Conservation (phyloP, 2,113 vertebrate genomes). For the Rissa tridactyla region DNA sequence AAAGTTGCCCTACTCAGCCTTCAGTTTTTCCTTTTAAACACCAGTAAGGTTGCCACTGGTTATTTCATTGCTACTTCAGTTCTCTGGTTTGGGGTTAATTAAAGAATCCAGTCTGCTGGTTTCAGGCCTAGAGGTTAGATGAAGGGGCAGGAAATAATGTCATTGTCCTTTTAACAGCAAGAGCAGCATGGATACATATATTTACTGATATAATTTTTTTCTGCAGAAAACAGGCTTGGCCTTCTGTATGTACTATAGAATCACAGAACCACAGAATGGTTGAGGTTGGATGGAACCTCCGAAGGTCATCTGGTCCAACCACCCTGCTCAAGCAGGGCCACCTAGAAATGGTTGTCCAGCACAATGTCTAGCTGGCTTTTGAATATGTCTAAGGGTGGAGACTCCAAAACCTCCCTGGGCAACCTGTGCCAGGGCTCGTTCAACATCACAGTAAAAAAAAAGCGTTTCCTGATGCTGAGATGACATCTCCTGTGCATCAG, state of each 20-base stretch:
- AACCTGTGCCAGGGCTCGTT: background rate
- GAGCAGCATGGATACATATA: background rate
- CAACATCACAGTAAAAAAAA: background rate
- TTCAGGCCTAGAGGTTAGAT: background rate
- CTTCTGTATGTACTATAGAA: background rate
- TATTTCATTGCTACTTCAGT: background rate
- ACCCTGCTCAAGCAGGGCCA: background rate
- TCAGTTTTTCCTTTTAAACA: background rate
- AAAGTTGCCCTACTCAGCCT: background rate
- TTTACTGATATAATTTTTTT: background rate
- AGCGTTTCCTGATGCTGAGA: background rate
- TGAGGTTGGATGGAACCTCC: background rate
- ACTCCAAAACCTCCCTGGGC: background rate
- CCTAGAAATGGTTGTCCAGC: background rate
- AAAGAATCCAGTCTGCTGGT: background rate
- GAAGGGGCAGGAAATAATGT: background rate
- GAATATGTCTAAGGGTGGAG: background rate
- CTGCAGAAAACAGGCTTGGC: background rate
- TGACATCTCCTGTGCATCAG: background rate
- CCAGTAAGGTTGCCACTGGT: background rate
- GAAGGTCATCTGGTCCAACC: background rate
- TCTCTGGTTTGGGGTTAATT: background rate
- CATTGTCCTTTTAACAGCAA: background rate
- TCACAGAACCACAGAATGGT: background rate
- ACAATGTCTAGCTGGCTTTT: background rate